A percentile compares a stretch with the other conserved stretches of the same genome.
Conservation (phyloP, 2,888 invertebrate species). For the Ophonus ardosiacus region DNA sequence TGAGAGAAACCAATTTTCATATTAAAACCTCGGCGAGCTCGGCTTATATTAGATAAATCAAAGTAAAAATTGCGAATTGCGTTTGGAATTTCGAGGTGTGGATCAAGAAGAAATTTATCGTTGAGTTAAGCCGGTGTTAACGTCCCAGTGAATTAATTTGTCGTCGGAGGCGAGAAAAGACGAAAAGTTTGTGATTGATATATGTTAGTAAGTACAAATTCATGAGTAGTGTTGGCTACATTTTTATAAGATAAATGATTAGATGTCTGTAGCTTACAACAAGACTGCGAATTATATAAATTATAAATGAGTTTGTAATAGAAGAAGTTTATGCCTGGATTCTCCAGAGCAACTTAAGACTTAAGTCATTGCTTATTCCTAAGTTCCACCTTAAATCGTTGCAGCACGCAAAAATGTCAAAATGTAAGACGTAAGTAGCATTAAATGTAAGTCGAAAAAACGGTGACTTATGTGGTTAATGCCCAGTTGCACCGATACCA, state of each 20-base stretch:
- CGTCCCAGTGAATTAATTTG: constrained; percentile 33
- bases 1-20: neutral
- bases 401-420: no score
- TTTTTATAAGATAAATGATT: constrained; percentile 31
- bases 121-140: neutral
- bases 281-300: neutral
- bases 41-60: neutral
- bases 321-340: no score
- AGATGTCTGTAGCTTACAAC: neutral
- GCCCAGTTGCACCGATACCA: no score
- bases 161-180: neutral
- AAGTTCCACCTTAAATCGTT: no score
- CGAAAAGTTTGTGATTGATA: constrained; percentile 15
- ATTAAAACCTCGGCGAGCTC: neutral
- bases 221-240: constrained; percentile 3
- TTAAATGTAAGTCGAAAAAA: no score
- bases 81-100: neutral
- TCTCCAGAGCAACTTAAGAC: no score
- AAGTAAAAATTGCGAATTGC: neutral
- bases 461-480: no score
- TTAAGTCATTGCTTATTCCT: no score
- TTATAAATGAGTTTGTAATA: neutral
- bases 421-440: no score
- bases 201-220: neutral
- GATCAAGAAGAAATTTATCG: neutral